These are phyloP conservation scores for Stigmatopora nigra DNA, from an alignment of 2,113 vertebrate genomes.

Conservation along the genomic window DNA sequence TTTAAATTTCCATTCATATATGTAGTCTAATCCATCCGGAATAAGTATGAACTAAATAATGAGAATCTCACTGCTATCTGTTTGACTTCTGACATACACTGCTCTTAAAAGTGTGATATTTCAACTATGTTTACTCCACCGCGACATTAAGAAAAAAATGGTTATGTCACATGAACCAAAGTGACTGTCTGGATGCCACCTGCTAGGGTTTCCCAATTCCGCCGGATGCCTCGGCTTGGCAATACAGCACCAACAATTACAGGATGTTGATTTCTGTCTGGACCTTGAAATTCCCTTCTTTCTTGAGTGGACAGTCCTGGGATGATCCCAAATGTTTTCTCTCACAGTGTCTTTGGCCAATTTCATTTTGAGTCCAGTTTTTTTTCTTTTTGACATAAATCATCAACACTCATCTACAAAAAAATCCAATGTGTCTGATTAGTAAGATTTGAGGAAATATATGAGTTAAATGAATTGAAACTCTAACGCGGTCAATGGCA, in stretches of 20 bases:
- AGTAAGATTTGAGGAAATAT: too few relatives aligned
- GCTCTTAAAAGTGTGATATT: neutral
- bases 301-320: constrained; percentile 39
- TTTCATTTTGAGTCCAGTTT: constrained; percentile 31
- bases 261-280: constrained; percentile 48
- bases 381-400: neutral
- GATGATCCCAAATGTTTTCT: constrained; percentile 31
- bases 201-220: constrained; percentile 52
- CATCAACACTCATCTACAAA: neutral
- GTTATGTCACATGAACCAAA: neutral
- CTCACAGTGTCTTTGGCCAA: constrained; percentile 35
- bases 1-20: neutral
- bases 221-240: constrained; percentile 51
- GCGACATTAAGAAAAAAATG: neutral
- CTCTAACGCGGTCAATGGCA: too few relatives aligned
- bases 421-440: too few relatives aligned
- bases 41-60: neutral
- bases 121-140: neutral
- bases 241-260: constrained; percentile 56
- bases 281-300: constrained; percentile 46
- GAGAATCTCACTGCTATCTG: too few relatives aligned
- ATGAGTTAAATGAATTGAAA: too few relatives aligned
- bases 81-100: neutral
- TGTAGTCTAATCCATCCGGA: neutral
- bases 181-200: constrained; percentile 24